Base-by-base conservation (phyloP, 1,140 invertebrate species). In the Papilio polytes region DNA sequence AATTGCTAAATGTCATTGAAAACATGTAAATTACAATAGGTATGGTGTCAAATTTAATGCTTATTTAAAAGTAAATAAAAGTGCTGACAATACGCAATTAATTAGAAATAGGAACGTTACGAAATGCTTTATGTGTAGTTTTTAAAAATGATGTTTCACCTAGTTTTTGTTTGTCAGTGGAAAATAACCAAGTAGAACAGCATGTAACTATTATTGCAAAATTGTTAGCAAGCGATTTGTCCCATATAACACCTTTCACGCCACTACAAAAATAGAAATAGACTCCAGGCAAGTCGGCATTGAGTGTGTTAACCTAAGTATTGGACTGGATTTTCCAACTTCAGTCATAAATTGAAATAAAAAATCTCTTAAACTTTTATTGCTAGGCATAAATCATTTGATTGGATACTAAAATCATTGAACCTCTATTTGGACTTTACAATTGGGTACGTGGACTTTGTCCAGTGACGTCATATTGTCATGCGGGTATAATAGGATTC, bases 371-470 rank as follows among this genome's bases (percentile, higher is more conserved):
- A 20, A 10, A 20, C 18, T 22, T 63, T 26, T 63, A 63, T 59
- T 59, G 56, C 56, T 59, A 59, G 56, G 3, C 20, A 59, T 59
- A 59, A 59, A 59, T 26, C 59, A 63, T 26, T 26, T 56, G n/a
- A 56, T 56, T 56, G 18, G 8, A 31, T 26, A 63, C 22, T 26
- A 63, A 22, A 59, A 20, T 59, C 20, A 63, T 63, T 26, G 59
- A 63, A 63, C 20, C 10, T 12, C 20, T 63, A 63, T 63, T 63
- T 63, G 59, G 59, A 63, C 10, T 63, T 63, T 26, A 22, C 59
- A 63, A 63, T 63, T 63, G 59, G 20, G 12, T 63, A 2, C 31
- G 76, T 85, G 90, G 91, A 91, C 90, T 92, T 89, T 87, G 90
- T 80, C 84, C 88, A 56, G 70, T 91, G 87, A 90, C 88, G 87